A percentile compares a stretch with the other conserved stretches of the same genome.
phyloP scores from a whole-genome alignment of 2,797 vertebrate genomes.

The Gymnothorax javanicus region DNA sequence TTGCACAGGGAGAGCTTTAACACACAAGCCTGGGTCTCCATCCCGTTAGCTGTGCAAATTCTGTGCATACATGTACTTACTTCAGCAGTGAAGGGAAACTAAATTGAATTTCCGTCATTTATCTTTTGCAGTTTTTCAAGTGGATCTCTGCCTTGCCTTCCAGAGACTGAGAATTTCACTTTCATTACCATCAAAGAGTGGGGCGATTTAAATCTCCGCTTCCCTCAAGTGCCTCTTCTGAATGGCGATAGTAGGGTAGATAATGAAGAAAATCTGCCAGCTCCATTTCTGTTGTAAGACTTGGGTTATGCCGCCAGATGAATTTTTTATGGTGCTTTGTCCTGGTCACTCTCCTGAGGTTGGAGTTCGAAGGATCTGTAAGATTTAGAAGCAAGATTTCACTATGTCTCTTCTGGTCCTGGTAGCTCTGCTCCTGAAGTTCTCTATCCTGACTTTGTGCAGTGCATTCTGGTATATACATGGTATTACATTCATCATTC shows the following conservation, averaged over 20 bases:
- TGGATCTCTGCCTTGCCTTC: neutral
- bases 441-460: neutral
- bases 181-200: neutral
- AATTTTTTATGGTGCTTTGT: neutral
- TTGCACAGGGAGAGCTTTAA: neutral
- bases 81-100: neutral
- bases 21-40: neutral
- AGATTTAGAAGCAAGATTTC: neutral
- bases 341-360: neutral
- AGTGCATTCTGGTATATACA: neutral
- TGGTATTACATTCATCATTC: neutral
- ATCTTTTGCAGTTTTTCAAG: neutral
- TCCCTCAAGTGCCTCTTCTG: neutral
- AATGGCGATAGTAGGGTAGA: neutral
- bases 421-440: neutral
- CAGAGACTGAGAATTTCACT: neutral
- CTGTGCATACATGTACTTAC: neutral
- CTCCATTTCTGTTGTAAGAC: neutral
- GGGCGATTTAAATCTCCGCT: neutral
- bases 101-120: neutral
- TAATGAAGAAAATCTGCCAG: neutral
- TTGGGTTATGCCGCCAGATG: too few relatives aligned
- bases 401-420: neutral
- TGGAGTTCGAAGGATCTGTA: neutral
- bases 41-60: neutral